Percentiles rank a stretch among this genome's conserved stretches.
phyloP scores from a whole-genome alignment of 2,888 invertebrate genomes.

The Ommatoiulus sabulosus region DNA sequence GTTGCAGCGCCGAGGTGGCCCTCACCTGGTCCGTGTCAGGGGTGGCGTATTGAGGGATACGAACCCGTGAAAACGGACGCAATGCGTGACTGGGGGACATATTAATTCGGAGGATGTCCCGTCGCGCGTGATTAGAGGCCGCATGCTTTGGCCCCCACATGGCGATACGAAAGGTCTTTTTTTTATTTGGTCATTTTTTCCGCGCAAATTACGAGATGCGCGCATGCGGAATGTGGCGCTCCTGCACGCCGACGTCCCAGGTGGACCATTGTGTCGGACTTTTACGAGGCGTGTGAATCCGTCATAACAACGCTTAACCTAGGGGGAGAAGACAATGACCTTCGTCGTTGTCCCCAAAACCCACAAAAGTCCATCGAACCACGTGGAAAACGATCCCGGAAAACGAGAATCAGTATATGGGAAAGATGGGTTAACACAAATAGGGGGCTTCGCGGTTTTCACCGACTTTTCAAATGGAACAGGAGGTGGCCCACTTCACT shows the following conservation, averaged over 20 bases:
- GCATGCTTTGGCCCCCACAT: background rate
- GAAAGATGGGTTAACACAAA: background rate
- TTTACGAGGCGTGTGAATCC: conserved; percentile 19
- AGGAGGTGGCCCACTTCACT: conserved; percentile 2
- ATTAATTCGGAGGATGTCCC: conserved; percentile 10
- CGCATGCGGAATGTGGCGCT: conserved; percentile 10
- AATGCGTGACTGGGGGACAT: conserved; percentile 19
- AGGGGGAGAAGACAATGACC: conserved; percentile 10
- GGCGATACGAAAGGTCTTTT: background rate
- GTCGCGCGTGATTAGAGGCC: conserved; percentile 19
- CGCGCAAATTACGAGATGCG: background rate
- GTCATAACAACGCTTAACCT: conserved; percentile 19
- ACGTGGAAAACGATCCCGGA: background rate
- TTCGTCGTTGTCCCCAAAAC: background rate
- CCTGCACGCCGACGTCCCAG: background rate
- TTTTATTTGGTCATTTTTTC: background rate
- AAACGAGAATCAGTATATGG: background rate
- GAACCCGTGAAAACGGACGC: background rate
- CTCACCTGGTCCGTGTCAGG: background rate
- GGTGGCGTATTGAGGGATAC: background rate
- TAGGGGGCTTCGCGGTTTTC: background rate
- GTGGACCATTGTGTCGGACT: conserved; percentile 1
- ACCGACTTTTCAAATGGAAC: conserved; percentile 19
- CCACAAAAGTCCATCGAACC: conserved; percentile 19
- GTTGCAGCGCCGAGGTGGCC: too few relatives aligned